A percentile compares a stretch with the other conserved stretches of the same genome.
Evolutionary conservation across 1,140 invertebrate species (phyloP).

Genomic region (Papilio glaucus): DNA sequence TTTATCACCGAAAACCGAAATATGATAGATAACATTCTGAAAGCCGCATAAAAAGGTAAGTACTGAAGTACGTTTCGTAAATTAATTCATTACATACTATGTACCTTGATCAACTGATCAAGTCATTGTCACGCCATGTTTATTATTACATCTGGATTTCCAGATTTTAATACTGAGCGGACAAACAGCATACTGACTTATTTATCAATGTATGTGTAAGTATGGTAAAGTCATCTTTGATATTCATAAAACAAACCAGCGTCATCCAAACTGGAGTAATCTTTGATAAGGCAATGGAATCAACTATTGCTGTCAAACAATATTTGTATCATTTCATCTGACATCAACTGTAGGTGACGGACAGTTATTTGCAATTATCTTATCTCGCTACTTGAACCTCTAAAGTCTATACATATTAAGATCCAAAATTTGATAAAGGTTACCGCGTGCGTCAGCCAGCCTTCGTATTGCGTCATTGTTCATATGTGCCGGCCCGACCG

Average conservation of each 20-base stretch:
- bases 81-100: not conserved
- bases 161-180: not conserved
- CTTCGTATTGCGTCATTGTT: not conserved
- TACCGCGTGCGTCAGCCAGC: not conserved
- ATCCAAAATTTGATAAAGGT: constrained; percentile 2
- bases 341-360: not conserved
- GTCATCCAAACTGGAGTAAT: not conserved
- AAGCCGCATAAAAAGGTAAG: not conserved
- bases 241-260: not conserved
- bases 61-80: not conserved
- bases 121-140: not conserved
- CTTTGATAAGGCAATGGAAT: constrained; percentile 2
- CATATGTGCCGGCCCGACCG: no score
- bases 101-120: constrained; percentile 2
- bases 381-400: not conserved
- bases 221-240: not conserved
- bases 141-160: not conserved
- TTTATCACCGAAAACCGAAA: no score
- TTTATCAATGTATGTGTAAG: not conserved
- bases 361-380: not conserved
- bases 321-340: not conserved
- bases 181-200: no score
- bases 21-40: not conserved
- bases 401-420: not conserved
- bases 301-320: not conserved